These are phyloP conservation scores for Neolamprologus variostigma DNA, from an alignment of 2,113 vertebrate species.

Conservation along the genomic window DNA sequence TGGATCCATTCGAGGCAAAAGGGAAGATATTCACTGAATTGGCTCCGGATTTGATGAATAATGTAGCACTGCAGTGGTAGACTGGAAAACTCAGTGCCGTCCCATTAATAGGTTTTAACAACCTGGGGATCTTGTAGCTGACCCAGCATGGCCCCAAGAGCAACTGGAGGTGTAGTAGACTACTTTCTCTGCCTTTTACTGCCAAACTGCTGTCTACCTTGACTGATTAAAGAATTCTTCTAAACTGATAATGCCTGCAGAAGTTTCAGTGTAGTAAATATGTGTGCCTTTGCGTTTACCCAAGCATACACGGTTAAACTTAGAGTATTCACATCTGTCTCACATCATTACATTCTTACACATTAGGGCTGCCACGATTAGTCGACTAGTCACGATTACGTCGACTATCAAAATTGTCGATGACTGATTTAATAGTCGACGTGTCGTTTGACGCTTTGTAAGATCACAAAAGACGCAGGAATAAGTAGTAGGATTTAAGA, in stretches of 20 bases:
- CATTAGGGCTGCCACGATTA: too few species aligned
- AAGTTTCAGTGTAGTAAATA: not conserved
- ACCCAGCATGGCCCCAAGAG: slow-evolving; percentile 39
- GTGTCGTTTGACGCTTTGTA: accelerated
- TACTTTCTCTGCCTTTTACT: slow-evolving; percentile 16
- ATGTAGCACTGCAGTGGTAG: slow-evolving; percentile 58
- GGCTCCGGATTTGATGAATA: slow-evolving; percentile 52
- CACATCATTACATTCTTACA: not conserved
- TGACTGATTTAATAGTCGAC: accelerated
- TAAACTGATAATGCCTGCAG: slow-evolving; percentile 8
- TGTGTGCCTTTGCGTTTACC: not conserved
- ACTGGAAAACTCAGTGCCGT: slow-evolving; percentile 27
- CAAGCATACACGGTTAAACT: not conserved
- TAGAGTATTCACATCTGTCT: not conserved
- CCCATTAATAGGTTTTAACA: slow-evolving; percentile 68
- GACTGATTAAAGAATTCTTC: slow-evolving; percentile 23
- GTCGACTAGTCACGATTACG: accelerated
- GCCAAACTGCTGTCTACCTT: slow-evolving; percentile 1
- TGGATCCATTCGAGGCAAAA: slow-evolving; percentile 1
- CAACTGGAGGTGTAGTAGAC: slow-evolving; percentile 28
- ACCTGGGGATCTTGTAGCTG: slow-evolving; percentile 57
- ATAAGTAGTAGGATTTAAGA: too few species aligned
- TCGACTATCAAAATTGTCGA: too few species aligned
- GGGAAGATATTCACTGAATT: slow-evolving; percentile 39
- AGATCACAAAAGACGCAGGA: accelerated